Evolutionary conservation across 1,140 invertebrate genomes (phyloP), one percentile per base, ranked within the genome.

Genomic region (Zaprionus ornatus): DNA sequence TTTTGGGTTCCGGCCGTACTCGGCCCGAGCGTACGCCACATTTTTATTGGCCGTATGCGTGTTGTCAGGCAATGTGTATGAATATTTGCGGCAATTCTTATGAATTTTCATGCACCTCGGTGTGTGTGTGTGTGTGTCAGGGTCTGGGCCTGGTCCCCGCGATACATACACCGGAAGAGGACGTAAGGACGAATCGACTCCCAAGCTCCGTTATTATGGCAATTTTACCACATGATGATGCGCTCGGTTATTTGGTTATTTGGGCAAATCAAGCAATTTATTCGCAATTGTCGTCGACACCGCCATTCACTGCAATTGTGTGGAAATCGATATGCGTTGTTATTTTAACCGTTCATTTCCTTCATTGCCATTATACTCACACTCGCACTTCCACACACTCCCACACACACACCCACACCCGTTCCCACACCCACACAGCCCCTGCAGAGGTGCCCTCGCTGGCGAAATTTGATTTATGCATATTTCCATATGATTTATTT

Each of bases 401-500:
- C 9, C 40, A 15, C 56, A 5, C 50, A 35, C 52, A 5, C 50
- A 35, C 52, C 64, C 61, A 59, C 21, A 17, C 29, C 15, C 37
- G 12, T 6, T 40, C n/a, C 3, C 67, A 23, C 37, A 19, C 54
- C 55, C 61, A 45, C n/a, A 23, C 55, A 74, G 48, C 35, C 56
- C 66, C 56, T 62, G 45, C 40, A n/a, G 12, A 48, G 55, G 70
- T 61, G 67, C 67, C 64, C 75, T 80, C 54, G 64, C 61, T 72
- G 70, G 73, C 37, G 37, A 90, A 88, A 90, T 90, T 85, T 90
- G 85, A 90, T 90, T 90, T 90, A 90, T 90, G 85, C 85, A 90
- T 82, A 90, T 90, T 90, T 90, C 85, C 85, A 90, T 90, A 82
- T 90, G 85, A 90, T 90, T 90, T 90, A 88, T 88, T 88, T 88